Evolutionary conservation across 2,888 invertebrate species (phyloP).

Genomic region (Ellobium chinense): DNA sequence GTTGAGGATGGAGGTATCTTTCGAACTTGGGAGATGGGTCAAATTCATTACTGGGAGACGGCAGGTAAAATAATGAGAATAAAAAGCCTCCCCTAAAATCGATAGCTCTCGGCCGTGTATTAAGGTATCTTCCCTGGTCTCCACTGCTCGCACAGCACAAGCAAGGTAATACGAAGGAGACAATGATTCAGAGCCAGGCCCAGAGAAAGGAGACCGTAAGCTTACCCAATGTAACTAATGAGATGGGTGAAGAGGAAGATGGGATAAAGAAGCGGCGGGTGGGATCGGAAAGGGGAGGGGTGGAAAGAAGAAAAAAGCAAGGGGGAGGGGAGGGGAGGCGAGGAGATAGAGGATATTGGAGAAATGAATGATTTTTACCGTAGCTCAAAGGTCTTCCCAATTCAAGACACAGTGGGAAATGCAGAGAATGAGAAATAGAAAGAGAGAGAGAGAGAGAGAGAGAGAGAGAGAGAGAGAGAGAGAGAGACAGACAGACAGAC

Average conservation of each 20-base stretch:
- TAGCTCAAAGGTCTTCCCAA: no score
- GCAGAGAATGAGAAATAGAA: conserved; percentile 5
- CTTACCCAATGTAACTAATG: not conserved
- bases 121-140: not conserved
- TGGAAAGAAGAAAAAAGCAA: no score
- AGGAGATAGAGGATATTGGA: no score
- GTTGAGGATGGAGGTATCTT: not conserved
- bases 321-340: no score
- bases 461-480: conserved; percentile 19
- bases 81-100: no score
- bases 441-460: conserved; percentile 1
- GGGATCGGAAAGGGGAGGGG: no score
- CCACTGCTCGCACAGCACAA: not conserved
- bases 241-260: not conserved
- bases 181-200: no score
- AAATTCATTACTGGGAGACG: conserved; percentile 13
- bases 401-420: no score
- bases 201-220: no score
- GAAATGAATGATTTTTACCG: no score
- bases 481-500: conserved; percentile 11
- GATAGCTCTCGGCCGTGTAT: not conserved
- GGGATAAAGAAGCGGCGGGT: not conserved
- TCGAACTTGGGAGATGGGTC: conserved; percentile 1
- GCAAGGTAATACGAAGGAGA: not conserved
- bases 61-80: not conserved